Evolutionary conservation across 2,888 invertebrate genomes (phyloP), one percentile per base, ranked within the genome.

Genomic region (Celastrina argiolus): DNA sequence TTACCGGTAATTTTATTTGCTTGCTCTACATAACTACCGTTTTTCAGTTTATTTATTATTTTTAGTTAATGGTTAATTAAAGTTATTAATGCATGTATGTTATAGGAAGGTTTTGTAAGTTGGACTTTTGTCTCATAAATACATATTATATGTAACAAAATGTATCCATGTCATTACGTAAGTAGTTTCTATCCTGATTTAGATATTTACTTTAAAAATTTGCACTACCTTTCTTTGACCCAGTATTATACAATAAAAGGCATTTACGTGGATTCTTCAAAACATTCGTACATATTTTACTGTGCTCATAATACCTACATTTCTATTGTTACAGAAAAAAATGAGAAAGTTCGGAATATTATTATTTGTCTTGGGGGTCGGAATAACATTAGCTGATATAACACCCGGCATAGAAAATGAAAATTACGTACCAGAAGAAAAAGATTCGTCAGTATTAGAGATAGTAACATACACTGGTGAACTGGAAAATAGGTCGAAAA

Each of bases 171-270:
- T 26, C 16, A 22, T n/a, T n/a, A 14, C 0, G 5, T 12, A 51
- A 31, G n/a, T 31, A 58, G 58, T n/a, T n/a, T 34, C 18, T 18
- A n/a, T 59, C 34, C 64, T 65, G 12, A 66, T 41, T 59, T 45
- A 16, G 42, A 41, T 65, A 68, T 70, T 75, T 74, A 77, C 71
- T 76, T 68, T 71, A 76, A 77, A 74, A 71, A 75, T 76, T 78
- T 78, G 68, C 69, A 69, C 67, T 73, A 76, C 80, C 87, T 88
- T 88, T 88, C 85, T 87, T 83, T 75, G 86, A 78, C 88, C 87
- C 74, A 80, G 74, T 79, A 83, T 67, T 69, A 68, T 66, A 65
- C 72, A 76, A 84, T 89, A 89, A 82, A 88, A 87, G 76, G 70
- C 75, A 67, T 71, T 68, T 61, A 67, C 41, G 64, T 58, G 66